phyloP scores from a whole-genome alignment of 2,888 invertebrate genomes.

The Acanthosepion esculentum region DNA sequence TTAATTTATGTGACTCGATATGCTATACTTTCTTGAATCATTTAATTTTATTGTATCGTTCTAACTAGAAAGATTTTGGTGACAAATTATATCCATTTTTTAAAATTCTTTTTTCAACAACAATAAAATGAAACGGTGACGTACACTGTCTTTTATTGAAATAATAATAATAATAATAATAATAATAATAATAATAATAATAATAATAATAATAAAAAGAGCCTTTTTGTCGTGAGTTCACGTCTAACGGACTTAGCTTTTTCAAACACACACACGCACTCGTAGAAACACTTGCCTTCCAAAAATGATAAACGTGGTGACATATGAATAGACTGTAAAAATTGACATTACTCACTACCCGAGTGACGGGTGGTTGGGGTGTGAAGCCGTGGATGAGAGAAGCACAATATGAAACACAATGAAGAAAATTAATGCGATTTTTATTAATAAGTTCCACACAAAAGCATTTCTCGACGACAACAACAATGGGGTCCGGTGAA shows the following conservation, averaged over 20 bases:
- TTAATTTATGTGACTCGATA: too few relatives aligned
- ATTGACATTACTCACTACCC: background rate
- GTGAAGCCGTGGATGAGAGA: background rate
- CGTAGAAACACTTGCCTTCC: background rate
- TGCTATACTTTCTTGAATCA: background rate
- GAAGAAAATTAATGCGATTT: background rate
- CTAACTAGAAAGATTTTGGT: background rate
- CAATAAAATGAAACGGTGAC: background rate
- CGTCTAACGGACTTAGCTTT: too few relatives aligned
- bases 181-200: too few relatives aligned
- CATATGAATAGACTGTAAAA: constrained; percentile 23
- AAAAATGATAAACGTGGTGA: background rate
- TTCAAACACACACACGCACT: background rate
- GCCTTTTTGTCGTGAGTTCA: too few relatives aligned
- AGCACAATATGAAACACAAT: background rate
- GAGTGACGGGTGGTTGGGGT: background rate
- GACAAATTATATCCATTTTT: constrained; percentile 8
- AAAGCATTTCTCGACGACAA: background rate
- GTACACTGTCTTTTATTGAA: background rate
- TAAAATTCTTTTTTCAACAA: background rate
- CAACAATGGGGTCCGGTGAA: background rate
- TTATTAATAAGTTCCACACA: background rate
- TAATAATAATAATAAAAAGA: too few relatives aligned
- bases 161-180: too few relatives aligned
- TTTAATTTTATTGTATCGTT: background rate